These are phyloP conservation scores for Caloenas nicobarica DNA, from an alignment of 2,113 vertebrate species.

Conservation along the genomic window DNA sequence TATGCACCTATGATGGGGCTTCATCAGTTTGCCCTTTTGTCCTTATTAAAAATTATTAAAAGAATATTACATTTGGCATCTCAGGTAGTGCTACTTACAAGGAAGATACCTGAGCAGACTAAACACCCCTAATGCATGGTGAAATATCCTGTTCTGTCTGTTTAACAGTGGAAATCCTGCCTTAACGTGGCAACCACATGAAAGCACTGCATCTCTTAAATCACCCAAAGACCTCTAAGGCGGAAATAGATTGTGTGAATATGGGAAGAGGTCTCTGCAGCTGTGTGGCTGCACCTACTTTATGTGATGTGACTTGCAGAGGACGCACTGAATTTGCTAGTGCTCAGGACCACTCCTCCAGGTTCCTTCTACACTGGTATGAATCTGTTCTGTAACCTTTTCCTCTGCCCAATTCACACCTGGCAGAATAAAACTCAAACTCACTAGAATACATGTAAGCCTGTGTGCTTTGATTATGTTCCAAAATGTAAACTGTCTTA, in stretches of 20 bases:
- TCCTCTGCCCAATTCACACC: not conserved
- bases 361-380: not conserved
- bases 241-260: not conserved
- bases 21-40: not conserved
- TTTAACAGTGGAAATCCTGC: slow-evolving; percentile 18
- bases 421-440: not conserved
- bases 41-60: not conserved
- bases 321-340: not conserved
- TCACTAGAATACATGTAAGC: not conserved
- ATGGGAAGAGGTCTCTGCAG: not conserved
- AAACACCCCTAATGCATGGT: not conserved
- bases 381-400: not conserved
- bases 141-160: not conserved
- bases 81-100: not conserved
- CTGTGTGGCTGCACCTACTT: not conserved
- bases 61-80: not conserved
- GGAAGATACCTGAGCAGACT: not conserved
- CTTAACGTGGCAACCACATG: not conserved
- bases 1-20: not conserved
- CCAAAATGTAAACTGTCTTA: not conserved
- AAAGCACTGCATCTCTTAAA: slow-evolving; percentile 18
- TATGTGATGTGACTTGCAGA: not conserved
- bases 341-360: not conserved
- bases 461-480: not conserved
- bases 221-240: not conserved